Evolutionary conservation across 1,140 invertebrate species (phyloP).

Genomic region (Apis dorsata): DNA sequence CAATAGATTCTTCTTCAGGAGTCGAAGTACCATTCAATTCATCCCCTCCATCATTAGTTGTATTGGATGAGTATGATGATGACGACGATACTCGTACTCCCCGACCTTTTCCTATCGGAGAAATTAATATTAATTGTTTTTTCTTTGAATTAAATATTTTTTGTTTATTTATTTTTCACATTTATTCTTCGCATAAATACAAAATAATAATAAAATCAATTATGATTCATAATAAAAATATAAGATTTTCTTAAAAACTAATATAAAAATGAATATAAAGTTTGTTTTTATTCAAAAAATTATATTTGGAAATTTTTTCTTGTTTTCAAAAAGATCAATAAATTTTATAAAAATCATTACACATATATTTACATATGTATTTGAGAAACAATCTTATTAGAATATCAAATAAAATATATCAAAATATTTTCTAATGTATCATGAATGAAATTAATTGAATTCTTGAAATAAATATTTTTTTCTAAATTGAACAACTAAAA

Average conservation of each 20-base stretch:
- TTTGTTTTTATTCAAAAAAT: not conserved
- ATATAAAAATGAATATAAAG: not conserved
- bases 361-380: not conserved
- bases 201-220: no score
- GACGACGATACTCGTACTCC: constrained; percentile 56
- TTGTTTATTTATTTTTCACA: not conserved
- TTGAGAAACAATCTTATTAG: not conserved
- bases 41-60: constrained; percentile 71
- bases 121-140: not conserved
- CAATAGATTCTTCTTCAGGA: constrained; percentile 73
- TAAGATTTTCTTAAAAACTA: no score
- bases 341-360: not conserved
- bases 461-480: not conserved
- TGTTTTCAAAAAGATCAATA: not conserved
- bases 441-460: not conserved
- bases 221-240: no score
- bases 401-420: not conserved
- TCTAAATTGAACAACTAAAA: not conserved
- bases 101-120: constrained; percentile 63
- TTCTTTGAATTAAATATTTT: not conserved
- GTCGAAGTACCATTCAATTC: constrained; percentile 74
- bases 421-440: not conserved
- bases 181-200: not conserved
- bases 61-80: constrained; percentile 65
- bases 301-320: not conserved